Conservation (phyloP, 2,113 vertebrate species). For the Suricata suricatta region DNA sequence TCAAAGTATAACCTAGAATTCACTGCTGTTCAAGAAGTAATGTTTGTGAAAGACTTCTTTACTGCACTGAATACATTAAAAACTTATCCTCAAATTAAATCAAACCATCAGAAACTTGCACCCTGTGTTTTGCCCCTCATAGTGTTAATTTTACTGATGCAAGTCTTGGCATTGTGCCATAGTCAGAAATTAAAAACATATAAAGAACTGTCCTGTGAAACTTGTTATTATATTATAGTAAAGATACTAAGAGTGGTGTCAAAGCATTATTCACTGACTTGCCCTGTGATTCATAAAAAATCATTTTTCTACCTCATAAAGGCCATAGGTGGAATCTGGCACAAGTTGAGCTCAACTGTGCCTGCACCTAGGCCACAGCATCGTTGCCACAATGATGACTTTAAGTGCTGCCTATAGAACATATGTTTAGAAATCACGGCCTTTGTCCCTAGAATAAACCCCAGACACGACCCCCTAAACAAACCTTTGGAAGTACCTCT, state of each 20-base stretch:
- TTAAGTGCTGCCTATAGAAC: not conserved
- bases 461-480: not conserved
- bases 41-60: not conserved
- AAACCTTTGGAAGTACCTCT: constrained; percentile 7
- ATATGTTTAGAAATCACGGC: not conserved
- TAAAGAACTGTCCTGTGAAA: not conserved
- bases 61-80: not conserved
- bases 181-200: constrained; percentile 14
- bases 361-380: not conserved
- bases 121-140: not conserved
- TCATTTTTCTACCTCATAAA: not conserved
- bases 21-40: not conserved
- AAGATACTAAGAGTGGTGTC: not conserved
- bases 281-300: not conserved
- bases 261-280: not conserved
- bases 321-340: not conserved
- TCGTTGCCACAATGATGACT: not conserved
- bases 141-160: not conserved
- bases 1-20: not conserved
- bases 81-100: constrained; percentile 11
- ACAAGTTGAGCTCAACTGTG: not conserved
- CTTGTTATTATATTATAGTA: not conserved
- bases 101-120: not conserved
- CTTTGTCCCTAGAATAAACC: not conserved
- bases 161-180: not conserved